Base-by-base conservation (phyloP, 2,797 vertebrate genomes). In the Lepidocolaptes lacrymiger region DNA sequence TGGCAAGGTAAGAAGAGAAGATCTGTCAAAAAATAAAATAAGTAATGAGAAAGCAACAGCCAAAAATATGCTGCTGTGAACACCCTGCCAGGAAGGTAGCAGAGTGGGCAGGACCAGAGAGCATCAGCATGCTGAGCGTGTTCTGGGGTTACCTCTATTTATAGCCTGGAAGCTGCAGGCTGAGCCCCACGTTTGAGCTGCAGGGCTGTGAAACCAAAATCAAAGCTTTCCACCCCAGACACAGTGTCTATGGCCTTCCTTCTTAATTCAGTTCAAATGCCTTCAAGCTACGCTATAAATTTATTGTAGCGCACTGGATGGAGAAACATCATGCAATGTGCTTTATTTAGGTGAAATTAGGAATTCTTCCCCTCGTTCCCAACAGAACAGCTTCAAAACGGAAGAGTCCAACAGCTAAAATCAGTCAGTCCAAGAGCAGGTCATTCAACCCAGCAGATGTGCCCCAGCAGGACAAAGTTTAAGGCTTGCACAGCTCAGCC, bases 61-160 rank as follows among this genome's bases (percentile, higher is more conserved):
- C 80, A 91, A 80, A 96, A 93, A 95, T 78, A 83, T 9, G 61
- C 34, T 36, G 67, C 64, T 62, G 75, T 80, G 81, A 74, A 11
- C 64, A 55, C 15, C 1, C 21, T 64, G 87, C 82, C 91, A 91
- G 89, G 81, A 83, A 93, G 84, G 9, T 15, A 0, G 46, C 7
- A 3, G 34, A 32, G 72, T 1, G 63, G 73, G 80, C 39, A 94
- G 93, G 59, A 75, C 3, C 2, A 2, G 77, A 36, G 74, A 82
- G 59, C 86, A 87, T 49, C 58, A 1, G 64, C 61, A 0, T 69
- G 88, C 81, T 49, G 77, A 85, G 74, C 4, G 0, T 22, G 5
- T 67, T 85, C 87, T 37, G 89, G 93, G 93, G 95, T 94, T 81
- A 75, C 82, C 85, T 85, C 92, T 92, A n/a, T 95, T 97, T 92